A percentile compares a stretch with the other conserved stretches of the same genome.
Conservation (phyloP, 2,797 vertebrate species). For the Chelonia mydas region DNA sequence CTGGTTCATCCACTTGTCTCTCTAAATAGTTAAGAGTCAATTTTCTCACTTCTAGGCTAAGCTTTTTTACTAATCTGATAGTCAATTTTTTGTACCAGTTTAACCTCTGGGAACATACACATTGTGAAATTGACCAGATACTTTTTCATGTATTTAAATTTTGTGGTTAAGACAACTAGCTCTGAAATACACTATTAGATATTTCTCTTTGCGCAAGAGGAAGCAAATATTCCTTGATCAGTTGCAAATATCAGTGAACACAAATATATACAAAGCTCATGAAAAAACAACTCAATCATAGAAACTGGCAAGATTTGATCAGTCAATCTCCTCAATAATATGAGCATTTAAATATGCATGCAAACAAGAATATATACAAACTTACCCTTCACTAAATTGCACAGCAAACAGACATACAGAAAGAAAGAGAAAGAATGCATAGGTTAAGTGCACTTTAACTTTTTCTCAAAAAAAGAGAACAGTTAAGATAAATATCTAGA, state of each 20-base stretch:
- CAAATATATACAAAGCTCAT: not conserved
- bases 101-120: not conserved
- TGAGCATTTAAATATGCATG: not conserved
- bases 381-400: slow-evolving; percentile 86
- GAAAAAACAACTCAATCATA: not conserved
- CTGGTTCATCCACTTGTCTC: not conserved
- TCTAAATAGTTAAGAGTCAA: not conserved
- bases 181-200: not conserved
- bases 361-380: slow-evolving; percentile 34
- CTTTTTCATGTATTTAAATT: no score
- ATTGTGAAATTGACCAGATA: not conserved
- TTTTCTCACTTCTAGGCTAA: not conserved
- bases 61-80: not conserved
- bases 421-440: slow-evolving; percentile 63
- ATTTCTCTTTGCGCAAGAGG: not conserved
- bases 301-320: not conserved
- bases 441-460: slow-evolving; percentile 49
- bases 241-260: not conserved
- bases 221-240: not conserved
- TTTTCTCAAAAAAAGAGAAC: not conserved
- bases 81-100: not conserved
- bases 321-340: not conserved
- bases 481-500: slow-evolving; percentile 22
- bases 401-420: slow-evolving; percentile 74
- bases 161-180: not conserved